These are phyloP conservation scores for Catharus fuscescens DNA, from an alignment of 2,113 vertebrate genomes.

Conservation along the genomic window DNA sequence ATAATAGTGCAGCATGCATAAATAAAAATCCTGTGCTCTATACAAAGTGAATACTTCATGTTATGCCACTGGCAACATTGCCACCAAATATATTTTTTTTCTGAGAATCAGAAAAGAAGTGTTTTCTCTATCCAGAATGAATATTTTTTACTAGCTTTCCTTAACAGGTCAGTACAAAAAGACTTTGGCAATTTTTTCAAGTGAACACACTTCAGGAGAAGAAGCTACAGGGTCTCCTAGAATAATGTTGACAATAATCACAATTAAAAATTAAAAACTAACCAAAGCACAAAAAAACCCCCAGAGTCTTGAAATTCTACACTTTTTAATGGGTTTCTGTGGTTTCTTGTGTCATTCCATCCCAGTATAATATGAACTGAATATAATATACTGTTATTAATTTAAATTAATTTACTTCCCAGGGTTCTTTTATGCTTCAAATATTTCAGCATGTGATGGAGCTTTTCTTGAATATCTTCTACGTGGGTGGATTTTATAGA, in stretches of 20 bases:
- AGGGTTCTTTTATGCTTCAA: neutral
- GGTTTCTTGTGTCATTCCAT: neutral
- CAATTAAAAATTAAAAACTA: neutral
- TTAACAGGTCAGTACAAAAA: neutral
- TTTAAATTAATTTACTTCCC: slow-evolving; percentile 4
- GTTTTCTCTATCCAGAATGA: neutral
- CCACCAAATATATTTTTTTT: neutral
- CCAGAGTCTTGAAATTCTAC: neutral
- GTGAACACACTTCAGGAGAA: neutral
- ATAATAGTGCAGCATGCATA: neutral
- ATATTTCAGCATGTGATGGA: slow-evolving; percentile 18
- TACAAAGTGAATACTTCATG: neutral
- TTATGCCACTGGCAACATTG: neutral
- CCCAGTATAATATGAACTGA: neutral
- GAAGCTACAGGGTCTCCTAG: neutral
- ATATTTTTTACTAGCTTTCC: neutral
- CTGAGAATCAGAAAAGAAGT: neutral
- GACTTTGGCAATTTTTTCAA: neutral
- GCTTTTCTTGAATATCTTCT: slow-evolving; percentile 23
- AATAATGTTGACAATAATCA: neutral
- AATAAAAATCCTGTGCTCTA: neutral
- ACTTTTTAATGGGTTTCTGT: neutral
- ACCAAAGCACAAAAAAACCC: neutral
- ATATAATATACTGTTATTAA: neutral
- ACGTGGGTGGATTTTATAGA: neutral